Evolutionary conservation across 2,888 invertebrate species (phyloP), one percentile per base, ranked within the genome.

Genomic region (Lasioglossum malachurum): DNA sequence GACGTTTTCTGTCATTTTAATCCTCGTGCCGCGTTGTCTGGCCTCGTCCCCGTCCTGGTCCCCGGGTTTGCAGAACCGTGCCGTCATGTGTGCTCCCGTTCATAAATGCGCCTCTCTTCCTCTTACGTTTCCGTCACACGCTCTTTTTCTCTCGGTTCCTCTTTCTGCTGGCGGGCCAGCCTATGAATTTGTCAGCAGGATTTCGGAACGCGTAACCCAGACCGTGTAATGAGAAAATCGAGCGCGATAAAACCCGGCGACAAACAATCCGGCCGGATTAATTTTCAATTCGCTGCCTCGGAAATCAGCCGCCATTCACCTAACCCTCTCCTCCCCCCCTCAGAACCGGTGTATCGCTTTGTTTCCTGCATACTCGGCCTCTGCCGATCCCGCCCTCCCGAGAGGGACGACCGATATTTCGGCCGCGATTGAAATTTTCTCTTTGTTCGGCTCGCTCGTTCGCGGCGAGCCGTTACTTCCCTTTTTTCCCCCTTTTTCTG

Each of bases 161-260:
- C 27, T 60, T 60, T 31, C 67, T 19, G 5, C 8, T 7, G 19
- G 5, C 67, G 67, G 67, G 19, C 67, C 67, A 67, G 67, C 67
- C 67, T 78, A 82, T 72, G 86, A 88, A 82, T 84, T 84, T 90
- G 90, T 90, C 90, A 90, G 90, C 88, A 73, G 81, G 84, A 88
- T 86, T 84, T 87, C 73, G 76, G 72, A 60, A 49, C 83, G 12
- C 60, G 60, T 60, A 60, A 60, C 60, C 60, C 27, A 7, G 16
- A 14, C 35, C n/a, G 75, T 67, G 80, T 82, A 89, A 89, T 85
- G 82, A 83, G 76, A 87, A 79, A 78, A 82, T 82, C 83, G 81
- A 82, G 76, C 80, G 76, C 71, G 80, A 71, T 84, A 78, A 89
- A 84, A 82, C 78, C 80, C 49, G 27, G 75, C 78, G 82, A 86